These are phyloP conservation scores for Alcedo quadribrachys DNA, from an alignment of 2,797 vertebrate species.

Conservation along the genomic window DNA sequence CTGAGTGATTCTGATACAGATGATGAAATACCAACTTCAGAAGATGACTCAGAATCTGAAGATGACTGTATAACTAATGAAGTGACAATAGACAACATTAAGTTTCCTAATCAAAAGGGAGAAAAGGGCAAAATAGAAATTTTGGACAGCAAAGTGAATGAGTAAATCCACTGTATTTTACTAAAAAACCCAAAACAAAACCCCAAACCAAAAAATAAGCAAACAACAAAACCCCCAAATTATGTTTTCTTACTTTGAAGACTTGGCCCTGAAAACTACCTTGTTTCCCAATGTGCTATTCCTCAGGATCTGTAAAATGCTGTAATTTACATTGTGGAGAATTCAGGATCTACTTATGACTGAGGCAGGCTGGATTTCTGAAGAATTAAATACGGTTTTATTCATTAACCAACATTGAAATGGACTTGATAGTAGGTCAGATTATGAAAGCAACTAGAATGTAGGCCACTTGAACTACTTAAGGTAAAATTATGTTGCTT, in stretches of 20 bases:
- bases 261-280: not conserved
- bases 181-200: not conserved
- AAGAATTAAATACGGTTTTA: not conserved
- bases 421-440: not conserved
- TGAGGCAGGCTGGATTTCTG: not conserved
- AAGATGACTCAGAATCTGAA: slow-evolving; percentile 74
- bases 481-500: not conserved
- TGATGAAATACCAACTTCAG: slow-evolving; percentile 62
- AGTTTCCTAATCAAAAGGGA: slow-evolving; percentile 78
- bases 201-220: not conserved
- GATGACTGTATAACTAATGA: slow-evolving; percentile 58
- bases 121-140: slow-evolving; percentile 85
- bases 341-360: not conserved
- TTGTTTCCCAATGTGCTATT: not conserved
- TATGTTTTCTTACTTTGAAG: not conserved
- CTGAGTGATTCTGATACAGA: slow-evolving; percentile 81
- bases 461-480: not conserved
- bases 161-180: slow-evolving; percentile 32
- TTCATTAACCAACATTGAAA: not conserved
- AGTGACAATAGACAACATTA: slow-evolving; percentile 84
- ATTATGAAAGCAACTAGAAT: not conserved
- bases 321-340: not conserved
- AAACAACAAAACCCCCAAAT: not conserved
- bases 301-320: not conserved
- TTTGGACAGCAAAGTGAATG: slow-evolving; percentile 68